Conservation (phyloP, 2,113 vertebrate species). For the Hydropotes inermis region DNA sequence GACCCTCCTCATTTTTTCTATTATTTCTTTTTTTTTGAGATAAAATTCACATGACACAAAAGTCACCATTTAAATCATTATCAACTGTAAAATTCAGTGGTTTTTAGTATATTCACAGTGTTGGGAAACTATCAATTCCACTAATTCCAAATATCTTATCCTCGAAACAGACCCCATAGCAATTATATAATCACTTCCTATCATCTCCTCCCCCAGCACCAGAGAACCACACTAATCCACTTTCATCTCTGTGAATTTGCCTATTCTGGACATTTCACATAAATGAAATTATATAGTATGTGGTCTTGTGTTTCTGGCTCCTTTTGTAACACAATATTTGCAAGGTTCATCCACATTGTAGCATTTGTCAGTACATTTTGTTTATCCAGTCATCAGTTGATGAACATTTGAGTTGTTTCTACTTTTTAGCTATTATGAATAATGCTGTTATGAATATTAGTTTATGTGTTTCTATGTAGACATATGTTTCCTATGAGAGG, state of each 20-base stretch:
- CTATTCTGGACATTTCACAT: not conserved
- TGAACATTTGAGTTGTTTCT: not conserved
- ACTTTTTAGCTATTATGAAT: not conserved
- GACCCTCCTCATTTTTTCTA: not conserved
- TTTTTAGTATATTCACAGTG: not conserved
- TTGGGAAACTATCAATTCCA: not conserved
- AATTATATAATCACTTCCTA: not conserved
- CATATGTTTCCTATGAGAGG: conserved; percentile 31
- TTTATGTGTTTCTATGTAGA: not conserved
- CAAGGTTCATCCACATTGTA: not conserved
- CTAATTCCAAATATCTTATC: not conserved
- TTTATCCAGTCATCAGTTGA: not conserved
- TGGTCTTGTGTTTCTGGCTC: not conserved
- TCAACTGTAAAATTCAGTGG: not conserved
- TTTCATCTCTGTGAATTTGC: not conserved
- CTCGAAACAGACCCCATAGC: not conserved
- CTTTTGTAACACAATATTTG: not conserved
- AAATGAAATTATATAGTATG: not conserved
- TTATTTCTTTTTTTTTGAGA: not conserved
- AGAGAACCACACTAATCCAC: not conserved
- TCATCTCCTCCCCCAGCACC: not conserved
- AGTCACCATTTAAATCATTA: not conserved
- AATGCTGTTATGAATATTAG: not conserved
- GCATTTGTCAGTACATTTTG: not conserved
- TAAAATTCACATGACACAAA: not conserved